phyloP scores from a whole-genome alignment of 23 tunicate genomes.

The Trididemnum nubilum region DNA sequence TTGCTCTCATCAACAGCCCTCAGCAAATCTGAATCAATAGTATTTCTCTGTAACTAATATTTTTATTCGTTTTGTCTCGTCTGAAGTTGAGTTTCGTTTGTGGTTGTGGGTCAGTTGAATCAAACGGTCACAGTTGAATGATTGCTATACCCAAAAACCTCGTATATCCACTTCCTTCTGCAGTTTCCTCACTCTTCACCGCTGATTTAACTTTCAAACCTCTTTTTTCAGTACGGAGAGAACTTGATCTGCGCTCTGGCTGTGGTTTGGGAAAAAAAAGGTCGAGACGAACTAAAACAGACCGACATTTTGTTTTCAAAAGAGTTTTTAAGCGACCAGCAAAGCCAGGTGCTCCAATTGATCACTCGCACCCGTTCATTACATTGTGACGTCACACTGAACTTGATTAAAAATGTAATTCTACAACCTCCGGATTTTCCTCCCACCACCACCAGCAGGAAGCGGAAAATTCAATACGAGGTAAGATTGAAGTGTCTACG shows the following conservation, averaged over 20 bases:
- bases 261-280: slow-evolving; percentile 66
- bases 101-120: too few species aligned
- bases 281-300: background rate
- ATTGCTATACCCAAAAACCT: too few species aligned
- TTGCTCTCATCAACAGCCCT: too few species aligned
- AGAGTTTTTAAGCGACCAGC: slow-evolving; percentile 36
- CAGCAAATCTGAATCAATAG: too few species aligned
- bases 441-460: background rate
- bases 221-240: slow-evolving; percentile 80
- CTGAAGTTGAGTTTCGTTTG: too few species aligned
- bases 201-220: too few species aligned
- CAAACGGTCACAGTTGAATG: too few species aligned
- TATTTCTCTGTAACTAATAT: too few species aligned
- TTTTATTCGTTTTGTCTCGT: too few species aligned
- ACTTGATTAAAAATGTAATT: slow-evolving; percentile 53
- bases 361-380: slow-evolving; percentile 37
- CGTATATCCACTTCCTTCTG: too few species aligned
- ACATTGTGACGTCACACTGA: slow-evolving; percentile 52
- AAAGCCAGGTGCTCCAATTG: slow-evolving; percentile 38
- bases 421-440: slow-evolving; percentile 57
- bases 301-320: background rate
- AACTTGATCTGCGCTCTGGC: slow-evolving; percentile 72
- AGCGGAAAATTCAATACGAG: slow-evolving; percentile 38
- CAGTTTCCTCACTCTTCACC: too few species aligned
- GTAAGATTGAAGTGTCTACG: too few species aligned